phyloP scores from a whole-genome alignment of 2,113 vertebrate species.

The Lota lota region DNA sequence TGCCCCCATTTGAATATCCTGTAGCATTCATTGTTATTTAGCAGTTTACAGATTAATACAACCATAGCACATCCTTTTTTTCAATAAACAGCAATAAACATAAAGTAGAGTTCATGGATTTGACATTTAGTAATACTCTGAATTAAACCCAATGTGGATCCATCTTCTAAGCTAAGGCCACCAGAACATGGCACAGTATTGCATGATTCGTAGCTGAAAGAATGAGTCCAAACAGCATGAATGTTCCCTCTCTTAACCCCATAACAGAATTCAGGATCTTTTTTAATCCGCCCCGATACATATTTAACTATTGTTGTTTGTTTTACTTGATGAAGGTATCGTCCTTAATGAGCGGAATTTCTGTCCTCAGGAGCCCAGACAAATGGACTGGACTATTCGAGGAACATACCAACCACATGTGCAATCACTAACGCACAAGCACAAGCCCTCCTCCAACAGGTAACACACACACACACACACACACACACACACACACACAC shows the following conservation, averaged over 20 bases:
- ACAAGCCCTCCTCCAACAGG: constrained; percentile 98
- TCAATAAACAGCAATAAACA: too few relatives aligned
- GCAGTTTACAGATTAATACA: too few relatives aligned
- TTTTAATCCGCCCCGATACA: neutral
- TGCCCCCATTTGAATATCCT: too few relatives aligned
- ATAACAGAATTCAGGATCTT: neutral
- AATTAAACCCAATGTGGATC: too few relatives aligned
- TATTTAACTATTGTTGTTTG: constrained; percentile 1
- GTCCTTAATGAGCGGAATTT: constrained; percentile 16
- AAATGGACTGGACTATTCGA: constrained; percentile 98
- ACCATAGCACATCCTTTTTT: too few relatives aligned
- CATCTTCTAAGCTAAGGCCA: too few relatives aligned
- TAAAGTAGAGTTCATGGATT: too few relatives aligned
- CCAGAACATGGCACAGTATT: too few relatives aligned
- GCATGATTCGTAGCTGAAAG: too few relatives aligned
- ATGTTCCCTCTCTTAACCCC: neutral
- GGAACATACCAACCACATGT: constrained; percentile 87
- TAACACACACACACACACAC: constrained; percentile 53
- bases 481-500: too few relatives aligned
- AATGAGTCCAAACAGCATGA: neutral
- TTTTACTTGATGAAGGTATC: neutral
- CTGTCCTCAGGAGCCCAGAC: constrained; percentile 85
- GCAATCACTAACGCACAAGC: constrained; percentile 95
- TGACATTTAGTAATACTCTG: too few relatives aligned
- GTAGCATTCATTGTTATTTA: too few relatives aligned